These are phyloP conservation scores for Corella eumyota DNA, from an alignment of 23 tunicate genomes.

Conservation along the genomic window DNA sequence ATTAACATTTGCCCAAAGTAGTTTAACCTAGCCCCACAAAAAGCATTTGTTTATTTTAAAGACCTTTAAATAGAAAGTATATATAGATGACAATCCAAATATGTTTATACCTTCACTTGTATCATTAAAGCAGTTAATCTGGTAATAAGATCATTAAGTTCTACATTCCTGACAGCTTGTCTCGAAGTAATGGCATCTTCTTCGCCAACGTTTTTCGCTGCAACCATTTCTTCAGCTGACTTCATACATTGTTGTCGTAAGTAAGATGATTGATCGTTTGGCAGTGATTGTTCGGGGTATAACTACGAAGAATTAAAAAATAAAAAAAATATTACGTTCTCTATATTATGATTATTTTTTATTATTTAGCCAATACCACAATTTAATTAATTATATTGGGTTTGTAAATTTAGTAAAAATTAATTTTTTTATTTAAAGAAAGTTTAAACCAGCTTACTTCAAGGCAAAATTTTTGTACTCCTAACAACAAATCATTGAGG, in stretches of 20 bases:
- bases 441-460: conserved; percentile 18
- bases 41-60: background rate
- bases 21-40: no score
- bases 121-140: conserved; percentile 66
- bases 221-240: conserved; percentile 42
- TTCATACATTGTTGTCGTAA: conserved; percentile 38
- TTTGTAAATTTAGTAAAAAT: no score
- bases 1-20: no score
- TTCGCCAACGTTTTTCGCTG: conserved; percentile 32
- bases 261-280: conserved; percentile 48
- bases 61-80: background rate
- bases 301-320: conserved; percentile 8
- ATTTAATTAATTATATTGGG: no score
- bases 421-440: no score
- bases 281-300: conserved; percentile 67
- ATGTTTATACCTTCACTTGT: conserved; percentile 61
- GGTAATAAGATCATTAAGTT: conserved; percentile 42
- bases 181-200: conserved; percentile 10
- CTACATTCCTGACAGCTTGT: conserved; percentile 39
- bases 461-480: conserved; percentile 65
- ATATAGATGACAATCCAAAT: no score
- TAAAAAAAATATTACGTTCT: background rate
- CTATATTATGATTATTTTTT: background rate
- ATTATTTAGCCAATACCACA: no score
- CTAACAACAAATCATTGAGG: conserved; percentile 57